Conservation (phyloP, 2,888 invertebrate genomes). For the Microctonus aethiopoides region DNA sequence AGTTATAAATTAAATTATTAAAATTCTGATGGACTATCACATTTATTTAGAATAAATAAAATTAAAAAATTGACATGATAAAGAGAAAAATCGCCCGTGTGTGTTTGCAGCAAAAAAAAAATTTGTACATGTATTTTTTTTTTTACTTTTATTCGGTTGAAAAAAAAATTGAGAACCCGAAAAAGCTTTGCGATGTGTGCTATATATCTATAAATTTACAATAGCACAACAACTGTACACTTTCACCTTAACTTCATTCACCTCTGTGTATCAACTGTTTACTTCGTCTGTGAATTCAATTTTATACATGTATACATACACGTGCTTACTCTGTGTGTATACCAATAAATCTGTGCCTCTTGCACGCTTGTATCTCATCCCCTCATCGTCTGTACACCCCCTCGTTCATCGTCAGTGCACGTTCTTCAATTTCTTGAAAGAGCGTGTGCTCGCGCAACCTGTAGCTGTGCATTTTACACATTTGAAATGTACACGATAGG, state of each 20-base stretch:
- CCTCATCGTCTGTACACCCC: background rate
- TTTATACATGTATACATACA: constrained; percentile 3
- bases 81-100: constrained; percentile 11
- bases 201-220: no score
- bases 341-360: background rate
- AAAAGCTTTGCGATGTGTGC: no score
- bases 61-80: no score
- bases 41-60: no score
- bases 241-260: background rate
- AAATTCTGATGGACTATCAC: no score
- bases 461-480: constrained; percentile 27
- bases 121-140: no score
- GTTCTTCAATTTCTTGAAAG: constrained; percentile 1
- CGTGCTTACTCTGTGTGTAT: no score
- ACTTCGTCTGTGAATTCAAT: constrained; percentile 3
- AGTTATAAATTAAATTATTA: no score
- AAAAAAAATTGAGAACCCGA: background rate
- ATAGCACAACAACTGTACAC: background rate
- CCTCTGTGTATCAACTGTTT: constrained; percentile 13
- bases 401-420: background rate
- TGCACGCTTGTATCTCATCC: background rate
- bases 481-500: constrained; percentile 19
- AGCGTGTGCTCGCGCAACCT: constrained; percentile 23
- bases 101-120: background rate
- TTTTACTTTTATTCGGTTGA: constrained; percentile 5